These are phyloP conservation scores for Megalopta genalis DNA, from an alignment of 1,140 invertebrate genomes.

Conservation along the genomic window DNA sequence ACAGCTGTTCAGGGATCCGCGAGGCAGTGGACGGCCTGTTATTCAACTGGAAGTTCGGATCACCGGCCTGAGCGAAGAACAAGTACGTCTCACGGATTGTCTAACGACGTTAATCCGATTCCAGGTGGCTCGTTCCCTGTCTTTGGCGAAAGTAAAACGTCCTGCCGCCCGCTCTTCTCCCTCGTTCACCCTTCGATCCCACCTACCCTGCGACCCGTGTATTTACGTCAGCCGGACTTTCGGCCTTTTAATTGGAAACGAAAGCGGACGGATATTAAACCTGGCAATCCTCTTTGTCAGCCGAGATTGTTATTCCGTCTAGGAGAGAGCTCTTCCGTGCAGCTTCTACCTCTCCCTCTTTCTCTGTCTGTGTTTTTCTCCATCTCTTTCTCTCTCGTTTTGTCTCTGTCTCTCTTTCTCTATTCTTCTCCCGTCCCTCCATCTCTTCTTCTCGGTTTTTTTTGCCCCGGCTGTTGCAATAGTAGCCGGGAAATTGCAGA, in stretches of 20 bases:
- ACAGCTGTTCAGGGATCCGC: not conserved
- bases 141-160: not conserved
- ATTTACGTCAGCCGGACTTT: slow-evolving; percentile 20
- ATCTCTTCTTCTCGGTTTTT: not conserved
- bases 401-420: not conserved
- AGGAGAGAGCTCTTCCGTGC: not conserved
- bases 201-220: not conserved
- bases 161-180: too few relatives aligned
- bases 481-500: not conserved
- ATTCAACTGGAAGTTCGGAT: slow-evolving; percentile 11
- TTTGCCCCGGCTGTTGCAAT: not conserved
- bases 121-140: slow-evolving; percentile 14
- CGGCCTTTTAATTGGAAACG: slow-evolving; percentile 41
- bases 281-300: slow-evolving; percentile 25
- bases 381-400: too few relatives aligned
- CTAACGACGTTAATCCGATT: slow-evolving; percentile 45
- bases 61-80: too few relatives aligned
- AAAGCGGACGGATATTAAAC: slow-evolving; percentile 34
- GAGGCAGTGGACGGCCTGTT: not conserved
- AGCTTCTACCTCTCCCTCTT: not conserved
- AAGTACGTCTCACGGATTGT: slow-evolving; percentile 15
- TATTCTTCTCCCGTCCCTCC: too few relatives aligned
- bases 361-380: too few relatives aligned
- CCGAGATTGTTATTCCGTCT: slow-evolving; percentile 23
- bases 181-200: too few relatives aligned